Base-by-base conservation (phyloP, 2,888 invertebrate genomes). In the Ectropis crepuscularia region DNA sequence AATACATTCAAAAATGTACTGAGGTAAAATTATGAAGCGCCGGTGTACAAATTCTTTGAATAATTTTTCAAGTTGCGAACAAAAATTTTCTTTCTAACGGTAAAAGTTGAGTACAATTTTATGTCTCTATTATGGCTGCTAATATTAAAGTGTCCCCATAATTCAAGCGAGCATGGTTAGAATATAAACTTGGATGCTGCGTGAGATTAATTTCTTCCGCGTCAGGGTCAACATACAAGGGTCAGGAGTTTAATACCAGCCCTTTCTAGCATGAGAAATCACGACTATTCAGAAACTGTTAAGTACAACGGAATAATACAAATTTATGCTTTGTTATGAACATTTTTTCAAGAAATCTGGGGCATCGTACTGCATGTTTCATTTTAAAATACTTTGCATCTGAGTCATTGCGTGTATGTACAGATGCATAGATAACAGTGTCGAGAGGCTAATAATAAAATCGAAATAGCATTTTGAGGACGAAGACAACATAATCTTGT, bases 151-250 rank as follows among this genome's bases (percentile, higher is more conserved):
- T 67, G 66, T 59, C 61, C 53, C 53, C 59, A 68, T 71, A 57
- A 57, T 6, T 57, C 51, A 65, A 62, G 45, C 53, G 60, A 61
- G 69, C 63, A 57, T 75, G 72, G 72, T 75, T 79, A 65, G 65
- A 66, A 68, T 70, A 73, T 78, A 79, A 75, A 74, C 72, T 75
- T 74, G 78, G 53, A 48, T 74, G 75, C 75, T 28, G 74, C 74
- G 76, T 80, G 77, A 88, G 88, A 91, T 89, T 89, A 88, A 87
- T 86, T 83, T 85, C 90, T 90, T 91, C 91, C 90, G 89, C 79
- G 82, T 82, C 77, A 83, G 88, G 90, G 89, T 90, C 90, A 89
- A 82, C 79, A 73, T 80, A 81, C 81, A 78, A 78, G 81, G 90
- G 90, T 90, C 89, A 87, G 74, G 74, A 81, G 74, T 76, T 79